These are phyloP conservation scores for Papilio glaucus DNA, from an alignment of 1,140 invertebrate species.

Conservation along the genomic window DNA sequence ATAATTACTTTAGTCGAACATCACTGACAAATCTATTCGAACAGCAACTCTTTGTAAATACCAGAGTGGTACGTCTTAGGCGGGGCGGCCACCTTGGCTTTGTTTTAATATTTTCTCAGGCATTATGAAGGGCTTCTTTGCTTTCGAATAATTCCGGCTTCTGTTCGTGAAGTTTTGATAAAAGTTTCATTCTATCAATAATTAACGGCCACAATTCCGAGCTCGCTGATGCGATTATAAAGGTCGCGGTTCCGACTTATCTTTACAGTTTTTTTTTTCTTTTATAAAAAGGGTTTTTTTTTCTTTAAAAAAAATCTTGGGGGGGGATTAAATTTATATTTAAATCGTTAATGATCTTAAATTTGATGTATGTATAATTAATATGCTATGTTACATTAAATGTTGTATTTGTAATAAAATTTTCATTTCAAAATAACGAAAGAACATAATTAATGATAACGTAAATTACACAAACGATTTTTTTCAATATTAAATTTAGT, in stretches of 20 bases:
- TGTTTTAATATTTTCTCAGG: constrained; percentile 83
- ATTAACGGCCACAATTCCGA: constrained; percentile 77
- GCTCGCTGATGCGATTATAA: constrained; percentile 78
- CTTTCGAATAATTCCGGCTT: constrained; percentile 83
- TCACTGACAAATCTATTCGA: neutral
- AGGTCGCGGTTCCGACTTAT: constrained; percentile 72
- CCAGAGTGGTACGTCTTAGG: constrained; percentile 65
- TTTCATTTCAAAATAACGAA: too few species aligned
- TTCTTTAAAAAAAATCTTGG: too few species aligned
- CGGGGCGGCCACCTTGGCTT: constrained; percentile 78
- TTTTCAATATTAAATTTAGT: too few species aligned
- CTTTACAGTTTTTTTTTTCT: constrained; percentile 56
- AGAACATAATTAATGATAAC: too few species aligned
- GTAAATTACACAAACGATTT: too few species aligned
- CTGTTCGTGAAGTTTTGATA: constrained; percentile 83
- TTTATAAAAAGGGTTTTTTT: constrained; percentile 40
- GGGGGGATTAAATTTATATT: neutral
- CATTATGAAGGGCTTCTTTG: constrained; percentile 82
- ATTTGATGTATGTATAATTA: neutral
- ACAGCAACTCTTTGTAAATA: constrained; percentile 59
- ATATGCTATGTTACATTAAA: neutral
- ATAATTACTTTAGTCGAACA: neutral
- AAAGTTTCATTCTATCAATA: constrained; percentile 84
- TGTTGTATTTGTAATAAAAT: neutral
- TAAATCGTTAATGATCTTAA: neutral